Evolutionary conservation across 2,888 invertebrate species (phyloP).

Genomic region (Pollenia labialis): DNA sequence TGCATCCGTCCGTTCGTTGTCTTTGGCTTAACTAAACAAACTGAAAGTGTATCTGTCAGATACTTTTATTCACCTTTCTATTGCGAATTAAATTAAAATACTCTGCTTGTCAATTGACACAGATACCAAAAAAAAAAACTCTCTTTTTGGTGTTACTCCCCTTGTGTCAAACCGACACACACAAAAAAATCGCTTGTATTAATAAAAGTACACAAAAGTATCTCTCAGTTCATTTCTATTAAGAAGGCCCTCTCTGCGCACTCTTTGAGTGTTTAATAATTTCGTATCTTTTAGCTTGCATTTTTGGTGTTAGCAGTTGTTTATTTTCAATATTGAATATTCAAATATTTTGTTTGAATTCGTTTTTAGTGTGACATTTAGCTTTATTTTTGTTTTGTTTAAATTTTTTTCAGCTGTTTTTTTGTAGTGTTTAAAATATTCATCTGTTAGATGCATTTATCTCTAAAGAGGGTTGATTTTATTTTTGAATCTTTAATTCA

Average conservation of each 20-base stretch:
- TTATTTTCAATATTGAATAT: slow-evolving; percentile 46
- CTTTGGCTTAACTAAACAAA: slow-evolving; percentile 71
- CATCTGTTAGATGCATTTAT: slow-evolving; percentile 39
- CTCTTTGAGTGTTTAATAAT: slow-evolving; percentile 1
- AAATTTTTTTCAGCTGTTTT: slow-evolving; percentile 30
- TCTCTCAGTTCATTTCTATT: slow-evolving; percentile 3
- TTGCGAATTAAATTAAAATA: slow-evolving; percentile 60
- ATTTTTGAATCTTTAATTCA: background rate
- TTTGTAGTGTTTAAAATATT: background rate
- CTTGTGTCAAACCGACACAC: slow-evolving; percentile 2
- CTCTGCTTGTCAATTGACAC: slow-evolving; percentile 6
- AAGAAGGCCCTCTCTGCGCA: slow-evolving; percentile 6
- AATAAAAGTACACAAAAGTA: background rate
- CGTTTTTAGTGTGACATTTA: slow-evolving; percentile 33
- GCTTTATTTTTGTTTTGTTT: slow-evolving; percentile 21
- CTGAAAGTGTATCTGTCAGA: slow-evolving; percentile 74
- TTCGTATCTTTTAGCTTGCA: background rate
- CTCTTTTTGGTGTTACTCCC: slow-evolving; percentile 34
- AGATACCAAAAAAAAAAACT: background rate
- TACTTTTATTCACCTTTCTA: slow-evolving; percentile 72
- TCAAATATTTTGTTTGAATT: slow-evolving; percentile 39
- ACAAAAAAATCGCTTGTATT: background rate
- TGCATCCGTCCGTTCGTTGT: slow-evolving; percentile 50
- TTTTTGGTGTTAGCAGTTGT: slow-evolving; percentile 15
- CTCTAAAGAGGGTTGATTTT: slow-evolving; percentile 28